Conservation (phyloP, 2,888 invertebrate genomes). For the Harpalus rubripes region DNA sequence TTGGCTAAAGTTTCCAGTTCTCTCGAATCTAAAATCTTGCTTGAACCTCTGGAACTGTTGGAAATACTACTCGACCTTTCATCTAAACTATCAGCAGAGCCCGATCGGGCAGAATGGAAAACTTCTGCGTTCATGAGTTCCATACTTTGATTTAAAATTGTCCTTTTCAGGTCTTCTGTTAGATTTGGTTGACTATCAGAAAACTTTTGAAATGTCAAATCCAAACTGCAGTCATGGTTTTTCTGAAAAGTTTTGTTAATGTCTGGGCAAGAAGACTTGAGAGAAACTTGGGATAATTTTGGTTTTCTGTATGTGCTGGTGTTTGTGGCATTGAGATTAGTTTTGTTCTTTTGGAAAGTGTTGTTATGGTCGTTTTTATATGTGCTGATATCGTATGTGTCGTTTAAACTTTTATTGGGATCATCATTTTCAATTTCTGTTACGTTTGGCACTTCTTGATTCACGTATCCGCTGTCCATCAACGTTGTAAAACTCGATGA, state of each 20-base stretch:
- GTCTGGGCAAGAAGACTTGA: conserved; percentile 63
- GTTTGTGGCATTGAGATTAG: conserved; percentile 32
- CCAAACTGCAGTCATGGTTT: conserved; percentile 42
- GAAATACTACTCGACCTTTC: conserved; percentile 75
- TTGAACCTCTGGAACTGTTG: conserved; percentile 74
- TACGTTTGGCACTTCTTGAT: conserved; percentile 63
- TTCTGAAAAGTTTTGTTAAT: conserved; percentile 60
- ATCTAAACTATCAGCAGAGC: conserved; percentile 76
- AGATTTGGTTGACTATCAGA: conserved; percentile 64
- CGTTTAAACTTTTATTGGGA: conserved; percentile 47
- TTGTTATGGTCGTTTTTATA: conserved; percentile 43
- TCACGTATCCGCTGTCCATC: conserved; percentile 73
- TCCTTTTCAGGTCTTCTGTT: conserved; percentile 58
- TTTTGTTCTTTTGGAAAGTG: conserved; percentile 56
- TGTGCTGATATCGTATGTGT: conserved; percentile 41
- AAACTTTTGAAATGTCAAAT: conserved; percentile 60
- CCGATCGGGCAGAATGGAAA: conserved; percentile 69
- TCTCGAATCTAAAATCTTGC: conserved; percentile 75
- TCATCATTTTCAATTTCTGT: conserved; percentile 43
- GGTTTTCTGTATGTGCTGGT: conserved; percentile 57
- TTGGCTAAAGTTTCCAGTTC: conserved; percentile 76
- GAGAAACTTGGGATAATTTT: background rate
- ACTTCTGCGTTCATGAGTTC: conserved; percentile 54
- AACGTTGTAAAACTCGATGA: conserved; percentile 77
- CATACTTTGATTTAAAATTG: conserved; percentile 66